Conservation (phyloP, 2,797 vertebrate species). For the Pristis pectinata region DNA sequence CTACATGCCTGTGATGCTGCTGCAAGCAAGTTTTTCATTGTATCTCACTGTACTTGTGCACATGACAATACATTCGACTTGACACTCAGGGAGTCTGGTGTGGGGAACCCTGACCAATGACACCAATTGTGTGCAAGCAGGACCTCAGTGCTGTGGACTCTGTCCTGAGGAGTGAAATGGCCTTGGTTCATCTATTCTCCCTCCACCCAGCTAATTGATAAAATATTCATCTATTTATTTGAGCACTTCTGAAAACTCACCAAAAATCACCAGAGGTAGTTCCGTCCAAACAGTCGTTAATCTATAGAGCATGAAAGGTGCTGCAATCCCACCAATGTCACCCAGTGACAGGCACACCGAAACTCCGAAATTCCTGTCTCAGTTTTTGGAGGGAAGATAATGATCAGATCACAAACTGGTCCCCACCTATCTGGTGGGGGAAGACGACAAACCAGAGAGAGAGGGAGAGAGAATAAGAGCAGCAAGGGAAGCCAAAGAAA, state of each 20-base stretch:
- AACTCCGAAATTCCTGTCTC: conserved; percentile 12
- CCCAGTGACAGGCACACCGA: neutral
- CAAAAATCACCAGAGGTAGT: conserved; percentile 21
- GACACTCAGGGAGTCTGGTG: no score
- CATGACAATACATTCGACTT: no score
- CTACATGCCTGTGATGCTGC: no score
- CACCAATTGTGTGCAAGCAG: no score
- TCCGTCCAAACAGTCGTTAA: neutral
- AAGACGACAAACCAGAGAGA: neutral
- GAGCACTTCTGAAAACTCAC: neutral
- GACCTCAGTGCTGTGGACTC: no score
- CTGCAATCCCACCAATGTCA: neutral
- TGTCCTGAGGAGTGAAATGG: no score
- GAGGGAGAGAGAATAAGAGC: neutral
- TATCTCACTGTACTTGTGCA: no score
- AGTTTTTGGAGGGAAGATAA: neutral
- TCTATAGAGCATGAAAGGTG: conserved; percentile 6
- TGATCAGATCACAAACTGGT: neutral
- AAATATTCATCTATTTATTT: no score
- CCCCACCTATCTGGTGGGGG: neutral
- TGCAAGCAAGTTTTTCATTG: no score
- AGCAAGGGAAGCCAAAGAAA: neutral
- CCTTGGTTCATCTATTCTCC: no score
- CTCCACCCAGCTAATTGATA: no score
- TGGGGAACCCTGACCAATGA: no score